Evolutionary conservation across 2,888 invertebrate species (phyloP).

Genomic region (Lathronympha strigana): DNA sequence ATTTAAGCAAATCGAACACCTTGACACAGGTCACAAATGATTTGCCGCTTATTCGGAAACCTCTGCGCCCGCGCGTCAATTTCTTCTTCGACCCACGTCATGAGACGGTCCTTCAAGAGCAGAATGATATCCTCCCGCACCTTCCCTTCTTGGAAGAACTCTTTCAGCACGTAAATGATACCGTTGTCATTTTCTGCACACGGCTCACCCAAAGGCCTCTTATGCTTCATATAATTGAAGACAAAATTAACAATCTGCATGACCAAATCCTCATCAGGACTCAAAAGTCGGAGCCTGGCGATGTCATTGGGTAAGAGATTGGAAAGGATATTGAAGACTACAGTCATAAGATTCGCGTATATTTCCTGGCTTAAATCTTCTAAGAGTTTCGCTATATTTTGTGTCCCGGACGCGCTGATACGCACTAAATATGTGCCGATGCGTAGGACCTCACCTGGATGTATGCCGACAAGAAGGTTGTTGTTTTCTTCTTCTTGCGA

Average conservation of each 20-base stretch:
- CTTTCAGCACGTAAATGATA: conserved; percentile 67
- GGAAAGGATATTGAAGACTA: conserved; percentile 68
- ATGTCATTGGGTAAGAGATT: conserved; percentile 69
- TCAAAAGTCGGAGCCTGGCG: conserved; percentile 64
- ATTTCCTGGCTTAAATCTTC: conserved; percentile 71
- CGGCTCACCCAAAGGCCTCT: conserved; percentile 69
- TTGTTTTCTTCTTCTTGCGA: conserved; percentile 57
- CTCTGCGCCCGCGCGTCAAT: conserved; percentile 54
- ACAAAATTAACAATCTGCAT: conserved; percentile 74
- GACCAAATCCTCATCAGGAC: conserved; percentile 73
- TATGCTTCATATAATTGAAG: conserved; percentile 71
- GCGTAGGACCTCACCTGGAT: conserved; percentile 71
- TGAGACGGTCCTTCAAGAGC: conserved; percentile 62
- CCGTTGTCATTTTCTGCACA: conserved; percentile 63
- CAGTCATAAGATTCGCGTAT: conserved; percentile 71
- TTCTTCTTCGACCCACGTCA: conserved; percentile 63
- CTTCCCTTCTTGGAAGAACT: conserved; percentile 75
- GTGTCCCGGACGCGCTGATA: conserved; percentile 68
- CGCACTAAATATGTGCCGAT: conserved; percentile 67
- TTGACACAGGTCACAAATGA: conserved; percentile 64
- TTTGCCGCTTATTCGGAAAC: conserved; percentile 62
- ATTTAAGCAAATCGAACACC: conserved; percentile 64
- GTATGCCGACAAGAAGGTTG: conserved; percentile 63
- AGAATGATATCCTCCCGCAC: conserved; percentile 69
- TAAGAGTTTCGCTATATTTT: conserved; percentile 65